phyloP scores from a whole-genome alignment of 2,797 vertebrate species.

The Spondyliosoma cantharus region DNA sequence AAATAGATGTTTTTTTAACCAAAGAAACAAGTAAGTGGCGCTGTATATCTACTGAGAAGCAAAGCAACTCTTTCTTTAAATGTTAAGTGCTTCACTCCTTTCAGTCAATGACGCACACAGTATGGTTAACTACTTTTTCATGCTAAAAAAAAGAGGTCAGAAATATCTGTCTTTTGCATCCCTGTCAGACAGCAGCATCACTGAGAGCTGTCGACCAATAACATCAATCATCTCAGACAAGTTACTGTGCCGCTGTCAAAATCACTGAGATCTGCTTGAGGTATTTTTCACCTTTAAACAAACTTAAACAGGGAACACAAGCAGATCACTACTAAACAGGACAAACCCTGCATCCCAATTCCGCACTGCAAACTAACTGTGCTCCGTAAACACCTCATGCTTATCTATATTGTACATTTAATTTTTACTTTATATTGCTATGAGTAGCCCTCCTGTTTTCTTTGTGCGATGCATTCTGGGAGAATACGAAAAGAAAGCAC shows the following conservation, averaged over 20 bases:
- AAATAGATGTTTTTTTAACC: not conserved
- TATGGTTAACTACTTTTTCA: constrained; percentile 34
- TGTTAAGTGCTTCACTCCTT: not conserved
- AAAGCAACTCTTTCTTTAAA: not conserved
- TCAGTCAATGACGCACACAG: constrained; percentile 7
- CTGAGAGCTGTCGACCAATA: not conserved
- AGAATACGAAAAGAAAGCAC: too few relatives aligned
- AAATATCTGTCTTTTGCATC: not conserved
- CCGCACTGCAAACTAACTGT: too few relatives aligned
- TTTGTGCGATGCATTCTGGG: too few relatives aligned
- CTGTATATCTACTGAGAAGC: not conserved
- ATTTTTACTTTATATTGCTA: too few relatives aligned
- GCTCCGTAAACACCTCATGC: too few relatives aligned
- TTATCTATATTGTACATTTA: too few relatives aligned
- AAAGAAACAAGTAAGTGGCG: not conserved
- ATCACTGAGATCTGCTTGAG: not conserved
- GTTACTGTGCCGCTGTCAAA: not conserved
- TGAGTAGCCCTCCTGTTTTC: too few relatives aligned
- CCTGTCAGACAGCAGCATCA: not conserved
- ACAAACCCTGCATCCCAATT: too few relatives aligned
- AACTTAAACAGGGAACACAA: not conserved
- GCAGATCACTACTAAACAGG: not conserved
- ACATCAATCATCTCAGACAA: not conserved
- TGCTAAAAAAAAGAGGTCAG: not conserved
- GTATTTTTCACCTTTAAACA: not conserved